Evolutionary conservation across 2,888 invertebrate species (phyloP).

Genomic region (Melipona beecheii): DNA sequence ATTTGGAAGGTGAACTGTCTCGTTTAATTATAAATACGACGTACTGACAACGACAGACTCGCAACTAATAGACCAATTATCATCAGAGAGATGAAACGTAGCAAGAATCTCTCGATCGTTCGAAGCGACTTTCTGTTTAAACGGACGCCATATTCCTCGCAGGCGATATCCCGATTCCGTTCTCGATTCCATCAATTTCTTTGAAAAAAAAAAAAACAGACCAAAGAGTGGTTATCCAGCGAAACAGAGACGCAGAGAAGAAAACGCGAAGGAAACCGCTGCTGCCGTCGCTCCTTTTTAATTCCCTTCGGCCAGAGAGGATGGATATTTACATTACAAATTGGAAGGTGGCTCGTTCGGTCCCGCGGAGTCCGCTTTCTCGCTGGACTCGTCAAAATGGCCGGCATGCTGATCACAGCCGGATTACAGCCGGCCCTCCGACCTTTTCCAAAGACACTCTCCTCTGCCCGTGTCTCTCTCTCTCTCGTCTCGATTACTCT

Average conservation of each 20-base stretch:
- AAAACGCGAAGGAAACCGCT: not conserved
- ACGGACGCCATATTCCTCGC: not conserved
- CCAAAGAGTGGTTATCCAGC: too few species aligned
- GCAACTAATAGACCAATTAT: too few species aligned
- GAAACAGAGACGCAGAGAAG: not conserved
- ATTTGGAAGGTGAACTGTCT: too few species aligned
- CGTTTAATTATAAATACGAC: too few species aligned
- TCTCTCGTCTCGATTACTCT: not conserved
- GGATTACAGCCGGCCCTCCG: not conserved
- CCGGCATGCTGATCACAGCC: constrained; percentile 15
- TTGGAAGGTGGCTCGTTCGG: constrained; percentile 7
- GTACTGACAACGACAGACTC: too few species aligned
- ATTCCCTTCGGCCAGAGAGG: constrained; percentile 15
- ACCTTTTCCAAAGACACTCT: not conserved
- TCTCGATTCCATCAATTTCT: not conserved
- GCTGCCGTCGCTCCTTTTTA: constrained; percentile 25
- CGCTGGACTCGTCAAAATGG: constrained; percentile 9
- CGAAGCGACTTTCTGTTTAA: too few species aligned
- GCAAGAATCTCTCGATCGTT: too few species aligned
- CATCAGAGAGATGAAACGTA: too few species aligned
- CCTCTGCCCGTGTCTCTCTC: not conserved
- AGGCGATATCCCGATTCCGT: not conserved
- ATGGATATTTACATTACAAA: constrained; percentile 45
- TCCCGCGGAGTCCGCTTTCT: not conserved
- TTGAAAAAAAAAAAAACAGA: too few species aligned